Conservation (phyloP, 2,797 vertebrate genomes). For the Tamandua tetradactyla region DNA sequence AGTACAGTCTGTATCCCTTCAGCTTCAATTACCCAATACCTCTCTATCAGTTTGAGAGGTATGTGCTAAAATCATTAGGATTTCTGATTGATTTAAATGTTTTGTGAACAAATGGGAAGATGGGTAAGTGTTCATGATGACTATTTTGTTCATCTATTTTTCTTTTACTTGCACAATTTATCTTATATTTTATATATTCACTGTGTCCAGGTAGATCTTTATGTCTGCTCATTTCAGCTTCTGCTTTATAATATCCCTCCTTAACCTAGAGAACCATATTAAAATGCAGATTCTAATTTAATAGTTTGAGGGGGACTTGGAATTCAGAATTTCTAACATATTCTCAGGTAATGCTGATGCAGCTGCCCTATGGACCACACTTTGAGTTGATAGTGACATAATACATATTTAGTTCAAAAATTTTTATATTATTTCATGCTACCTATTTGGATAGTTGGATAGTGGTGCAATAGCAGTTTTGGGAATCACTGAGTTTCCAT, state of each 20-base stretch:
- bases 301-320: neutral
- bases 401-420: neutral
- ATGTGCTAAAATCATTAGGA: neutral
- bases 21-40: no score
- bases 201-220: neutral
- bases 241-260: neutral
- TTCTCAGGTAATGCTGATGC: neutral
- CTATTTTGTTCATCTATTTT: neutral
- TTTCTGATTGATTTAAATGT: neutral
- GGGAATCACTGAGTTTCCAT: neutral
- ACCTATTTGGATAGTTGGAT: neutral
- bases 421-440: neutral
- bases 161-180: neutral
- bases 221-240: neutral
- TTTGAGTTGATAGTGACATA: neutral
- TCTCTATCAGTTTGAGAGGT: neutral
- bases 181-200: neutral
- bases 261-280: neutral
- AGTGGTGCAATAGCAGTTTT: neutral
- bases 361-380: neutral
- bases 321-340: neutral
- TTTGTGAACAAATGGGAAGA: neutral
- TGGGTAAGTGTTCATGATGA: neutral
- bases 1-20: no score
- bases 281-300: constrained; percentile 5